These are phyloP conservation scores for Eudasyphora cyanicolor DNA, from an alignment of 2,888 invertebrate species.

Conservation along the genomic window DNA sequence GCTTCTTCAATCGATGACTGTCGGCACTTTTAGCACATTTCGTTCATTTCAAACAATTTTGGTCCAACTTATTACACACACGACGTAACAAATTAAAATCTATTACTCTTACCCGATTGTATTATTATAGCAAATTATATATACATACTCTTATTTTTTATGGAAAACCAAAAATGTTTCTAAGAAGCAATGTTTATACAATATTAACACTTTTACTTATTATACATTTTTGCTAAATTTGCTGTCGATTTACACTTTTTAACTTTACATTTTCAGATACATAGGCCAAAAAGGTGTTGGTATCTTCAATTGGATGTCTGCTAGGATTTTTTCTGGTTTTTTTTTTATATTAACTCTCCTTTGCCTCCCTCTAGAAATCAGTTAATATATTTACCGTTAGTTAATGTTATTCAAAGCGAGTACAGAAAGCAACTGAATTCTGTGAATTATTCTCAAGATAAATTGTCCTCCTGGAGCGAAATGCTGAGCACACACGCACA, in stretches of 20 bases:
- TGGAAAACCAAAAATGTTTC: not conserved
- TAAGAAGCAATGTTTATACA: not conserved
- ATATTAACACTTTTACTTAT: not conserved
- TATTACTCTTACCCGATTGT: not conserved
- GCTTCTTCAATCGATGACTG: not conserved
- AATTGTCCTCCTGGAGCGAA: constrained; percentile 55
- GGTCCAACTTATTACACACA: constrained; percentile 24
- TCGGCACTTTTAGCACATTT: constrained; percentile 26
- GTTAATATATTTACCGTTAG: constrained; percentile 37
- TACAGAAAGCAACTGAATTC: constrained; percentile 56
- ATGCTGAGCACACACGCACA: constrained; percentile 26
- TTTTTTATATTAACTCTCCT: constrained; percentile 18
- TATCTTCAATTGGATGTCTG: constrained; percentile 42
- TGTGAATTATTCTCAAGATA: constrained; percentile 38
- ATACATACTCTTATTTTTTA: not conserved
- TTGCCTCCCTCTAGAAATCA: constrained; percentile 10
- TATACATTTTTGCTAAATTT: constrained; percentile 31
- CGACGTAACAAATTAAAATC: not conserved
- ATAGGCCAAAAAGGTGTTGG: constrained; percentile 50
- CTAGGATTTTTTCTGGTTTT: constrained; percentile 30
- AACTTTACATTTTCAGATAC: constrained; percentile 52
- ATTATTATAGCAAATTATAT: constrained; percentile 4
- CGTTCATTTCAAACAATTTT: constrained; percentile 1
- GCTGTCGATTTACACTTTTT: constrained; percentile 33
- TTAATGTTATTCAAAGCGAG: constrained; percentile 59